Percentiles rank a stretch among this genome's conserved stretches.
phyloP scores from a whole-genome alignment of 2,797 vertebrate species.

The Diplodus sargus region DNA sequence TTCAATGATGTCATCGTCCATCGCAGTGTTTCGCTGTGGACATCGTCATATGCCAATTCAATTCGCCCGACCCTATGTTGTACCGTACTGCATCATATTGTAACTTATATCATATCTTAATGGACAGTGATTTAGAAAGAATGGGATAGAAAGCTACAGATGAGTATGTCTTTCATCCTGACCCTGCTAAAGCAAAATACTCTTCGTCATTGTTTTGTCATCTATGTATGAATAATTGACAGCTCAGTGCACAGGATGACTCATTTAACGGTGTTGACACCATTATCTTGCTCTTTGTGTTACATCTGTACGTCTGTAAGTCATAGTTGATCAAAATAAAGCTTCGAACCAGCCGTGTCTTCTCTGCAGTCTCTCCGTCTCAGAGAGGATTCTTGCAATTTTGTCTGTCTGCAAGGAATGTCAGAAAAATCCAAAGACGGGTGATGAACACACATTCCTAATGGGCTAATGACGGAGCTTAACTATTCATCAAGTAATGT shows the following conservation, averaged over 20 bases:
- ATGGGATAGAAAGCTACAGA: background rate
- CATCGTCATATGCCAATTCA: too few relatives aligned
- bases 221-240: background rate
- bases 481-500: constrained; percentile 25
- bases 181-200: background rate
- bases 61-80: too few relatives aligned
- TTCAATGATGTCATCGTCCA: too few relatives aligned
- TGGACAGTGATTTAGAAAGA: background rate
- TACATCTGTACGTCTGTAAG: background rate
- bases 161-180: background rate
- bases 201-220: background rate
- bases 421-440: constrained; percentile 17
- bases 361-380: background rate
- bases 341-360: background rate
- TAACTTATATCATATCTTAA: too few relatives aligned
- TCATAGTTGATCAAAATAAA: constrained; percentile 14
- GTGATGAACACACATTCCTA: constrained; percentile 16
- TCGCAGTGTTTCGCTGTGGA: too few relatives aligned
- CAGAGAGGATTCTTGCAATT: constrained; percentile 10
- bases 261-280: background rate
- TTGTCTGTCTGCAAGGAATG: constrained; percentile 11
- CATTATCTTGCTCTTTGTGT: background rate
- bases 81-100: too few relatives aligned
- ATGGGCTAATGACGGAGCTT: constrained; percentile 31
- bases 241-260: background rate